A percentile compares a stretch with the other conserved stretches of the same genome.
Evolutionary conservation across 2,797 vertebrate species (phyloP).

Genomic region (Eleutherodactylus coqui): DNA sequence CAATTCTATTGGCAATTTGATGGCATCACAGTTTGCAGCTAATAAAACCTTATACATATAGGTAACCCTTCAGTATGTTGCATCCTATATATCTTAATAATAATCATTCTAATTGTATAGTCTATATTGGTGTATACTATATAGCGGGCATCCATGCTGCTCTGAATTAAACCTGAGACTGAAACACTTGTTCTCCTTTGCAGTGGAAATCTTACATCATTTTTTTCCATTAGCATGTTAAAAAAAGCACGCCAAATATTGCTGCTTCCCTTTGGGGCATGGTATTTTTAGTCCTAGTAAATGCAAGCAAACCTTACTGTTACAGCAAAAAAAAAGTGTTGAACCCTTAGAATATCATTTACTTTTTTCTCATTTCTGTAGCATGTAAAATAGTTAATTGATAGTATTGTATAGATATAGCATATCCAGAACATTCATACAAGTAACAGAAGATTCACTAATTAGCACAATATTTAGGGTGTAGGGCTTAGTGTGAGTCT

Average conservation of each 20-base stretch:
- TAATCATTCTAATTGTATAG: too few species aligned
- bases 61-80: neutral
- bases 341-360: constrained; percentile 9
- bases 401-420: neutral
- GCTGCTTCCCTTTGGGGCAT: neutral
- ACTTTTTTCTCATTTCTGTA: neutral
- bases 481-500: neutral
- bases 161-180: neutral
- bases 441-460: neutral
- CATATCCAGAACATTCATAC: neutral
- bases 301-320: constrained; percentile 2
- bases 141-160: neutral
- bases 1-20: too few species aligned
- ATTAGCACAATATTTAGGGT: too few species aligned
- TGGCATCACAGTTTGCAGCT: too few species aligned
- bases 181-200: neutral
- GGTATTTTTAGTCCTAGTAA: constrained; percentile 9
- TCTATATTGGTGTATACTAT: neutral
- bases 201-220: neutral
- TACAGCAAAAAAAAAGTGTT: neutral
- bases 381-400: neutral
- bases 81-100: neutral
- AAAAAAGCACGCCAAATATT: neutral
- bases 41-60: too few species aligned
- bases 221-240: constrained; percentile 2